phyloP scores from a whole-genome alignment of 1,140 invertebrate genomes.

The Mya arenaria region DNA sequence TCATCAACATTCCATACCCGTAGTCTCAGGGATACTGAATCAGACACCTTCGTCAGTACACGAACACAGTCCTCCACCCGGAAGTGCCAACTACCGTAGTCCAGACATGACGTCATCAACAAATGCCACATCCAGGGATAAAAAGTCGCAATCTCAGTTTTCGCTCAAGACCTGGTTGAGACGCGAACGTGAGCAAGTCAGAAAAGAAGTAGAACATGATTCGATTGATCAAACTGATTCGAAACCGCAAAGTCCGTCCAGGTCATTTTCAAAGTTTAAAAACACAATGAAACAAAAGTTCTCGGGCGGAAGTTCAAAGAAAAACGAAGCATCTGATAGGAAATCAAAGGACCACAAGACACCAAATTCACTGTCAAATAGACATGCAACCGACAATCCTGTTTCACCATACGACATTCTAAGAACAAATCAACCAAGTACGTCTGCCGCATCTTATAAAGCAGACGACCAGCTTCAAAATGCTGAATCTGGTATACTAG shows the following conservation, averaged over 20 bases:
- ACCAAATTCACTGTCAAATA: neutral
- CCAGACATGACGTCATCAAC: neutral
- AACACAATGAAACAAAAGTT: conserved; percentile 52
- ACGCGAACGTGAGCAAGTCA: conserved; percentile 48
- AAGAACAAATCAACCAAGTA: conserved; percentile 16
- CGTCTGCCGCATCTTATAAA: neutral
- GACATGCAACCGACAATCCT: neutral
- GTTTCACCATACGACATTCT: conserved; percentile 20
- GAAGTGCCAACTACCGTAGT: neutral
- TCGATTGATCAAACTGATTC: neutral
- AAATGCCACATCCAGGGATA: conserved; percentile 9
- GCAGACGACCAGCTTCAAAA: neutral
- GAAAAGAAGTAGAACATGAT: conserved; percentile 41
- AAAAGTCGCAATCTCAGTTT: conserved; percentile 46
- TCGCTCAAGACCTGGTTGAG: conserved; percentile 50
- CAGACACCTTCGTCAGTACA: neutral
- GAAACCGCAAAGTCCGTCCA: conserved; percentile 19
- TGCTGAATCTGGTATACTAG: neutral
- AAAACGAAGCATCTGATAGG: conserved; percentile 2
- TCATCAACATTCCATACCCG: neutral
- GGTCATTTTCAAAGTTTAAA: conserved; percentile 53
- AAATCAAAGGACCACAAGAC: conserved; percentile 29
- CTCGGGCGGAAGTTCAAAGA: conserved; percentile 43
- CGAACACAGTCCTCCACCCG: neutral
- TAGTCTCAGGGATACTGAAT: neutral